phyloP scores from a whole-genome alignment of 2,113 vertebrate species.

The Oryzias woworae region DNA sequence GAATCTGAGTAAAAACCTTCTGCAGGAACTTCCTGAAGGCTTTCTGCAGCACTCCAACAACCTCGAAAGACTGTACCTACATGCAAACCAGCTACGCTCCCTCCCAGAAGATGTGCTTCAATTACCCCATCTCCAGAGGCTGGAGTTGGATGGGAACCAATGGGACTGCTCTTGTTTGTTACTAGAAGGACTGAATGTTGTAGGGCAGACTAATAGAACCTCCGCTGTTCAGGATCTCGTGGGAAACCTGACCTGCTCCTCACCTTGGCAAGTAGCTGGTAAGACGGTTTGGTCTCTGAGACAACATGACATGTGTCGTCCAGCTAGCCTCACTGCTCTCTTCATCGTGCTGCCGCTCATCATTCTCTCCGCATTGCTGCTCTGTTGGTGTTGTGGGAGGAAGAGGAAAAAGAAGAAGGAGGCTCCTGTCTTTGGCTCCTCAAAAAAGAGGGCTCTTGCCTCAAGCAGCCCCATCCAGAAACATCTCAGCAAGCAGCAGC shows the following conservation, averaged over 20 bases:
- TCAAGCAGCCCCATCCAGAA: slow-evolving; percentile 59
- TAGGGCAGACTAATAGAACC: slow-evolving; percentile 52
- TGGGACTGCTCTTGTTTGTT: slow-evolving; percentile 85
- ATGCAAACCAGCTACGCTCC: slow-evolving; percentile 74
- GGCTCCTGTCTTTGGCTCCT: slow-evolving; percentile 42
- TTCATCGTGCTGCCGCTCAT: slow-evolving; percentile 83
- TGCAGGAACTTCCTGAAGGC: slow-evolving; percentile 75
- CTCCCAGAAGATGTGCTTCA: slow-evolving; percentile 75
- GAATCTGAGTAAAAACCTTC: slow-evolving; percentile 79
- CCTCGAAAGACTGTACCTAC: slow-evolving; percentile 76
- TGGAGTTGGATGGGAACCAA: slow-evolving; percentile 81
- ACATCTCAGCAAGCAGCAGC: slow-evolving; percentile 53
- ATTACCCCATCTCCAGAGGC: slow-evolving; percentile 67
- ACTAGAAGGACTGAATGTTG: slow-evolving; percentile 59
- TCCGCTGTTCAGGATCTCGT: slow-evolving; percentile 49
- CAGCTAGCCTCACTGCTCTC: slow-evolving; percentile 76
- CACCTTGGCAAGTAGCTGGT: slow-evolving; percentile 62
- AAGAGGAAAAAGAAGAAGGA: slow-evolving; percentile 76
- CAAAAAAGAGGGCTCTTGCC: slow-evolving; percentile 52
- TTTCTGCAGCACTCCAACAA: slow-evolving; percentile 77
- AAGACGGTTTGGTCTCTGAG: slow-evolving; percentile 63
- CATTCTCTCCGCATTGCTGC: slow-evolving; percentile 67
- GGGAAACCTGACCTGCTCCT: slow-evolving; percentile 72
- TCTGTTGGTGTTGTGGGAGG: slow-evolving; percentile 84
- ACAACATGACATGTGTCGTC: slow-evolving; percentile 71